Percentiles rank a stretch among this genome's conserved stretches.
These are phyloP conservation scores for Sarcophilus harrisii DNA, from an alignment of 2,797 vertebrate species.

Conservation along the genomic window DNA sequence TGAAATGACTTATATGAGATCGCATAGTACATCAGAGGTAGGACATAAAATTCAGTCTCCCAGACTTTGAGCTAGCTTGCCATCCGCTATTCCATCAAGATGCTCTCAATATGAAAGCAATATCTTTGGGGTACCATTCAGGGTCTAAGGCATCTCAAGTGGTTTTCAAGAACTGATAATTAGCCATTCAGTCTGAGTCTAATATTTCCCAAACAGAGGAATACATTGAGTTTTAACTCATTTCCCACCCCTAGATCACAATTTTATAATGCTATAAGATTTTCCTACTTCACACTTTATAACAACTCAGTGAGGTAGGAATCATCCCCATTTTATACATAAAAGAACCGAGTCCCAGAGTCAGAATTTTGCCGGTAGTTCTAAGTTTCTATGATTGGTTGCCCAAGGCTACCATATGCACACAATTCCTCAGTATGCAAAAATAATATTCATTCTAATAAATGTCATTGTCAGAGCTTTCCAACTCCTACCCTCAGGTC, in stretches of 20 bases:
- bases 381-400: background rate
- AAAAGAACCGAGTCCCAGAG: background rate
- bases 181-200: background rate
- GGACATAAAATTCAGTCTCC: background rate
- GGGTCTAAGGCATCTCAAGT: background rate
- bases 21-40: background rate
- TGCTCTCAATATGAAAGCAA: background rate
- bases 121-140: background rate
- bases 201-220: background rate
- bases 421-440: background rate
- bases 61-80: background rate
- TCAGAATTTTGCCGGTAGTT: background rate
- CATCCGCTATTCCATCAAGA: background rate
- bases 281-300: background rate
- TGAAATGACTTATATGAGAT: background rate
- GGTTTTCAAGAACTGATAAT: background rate
- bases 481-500: background rate
- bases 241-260: background rate
- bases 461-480: background rate
- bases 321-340: background rate
- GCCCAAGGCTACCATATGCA: background rate
- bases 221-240: background rate
- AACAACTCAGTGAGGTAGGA: background rate
- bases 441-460: constrained; percentile 18
- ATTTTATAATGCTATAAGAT: background rate